Evolutionary conservation across 2,888 invertebrate species (phyloP), one percentile per base, ranked within the genome.

Genomic region (Cephus spinipes): DNA sequence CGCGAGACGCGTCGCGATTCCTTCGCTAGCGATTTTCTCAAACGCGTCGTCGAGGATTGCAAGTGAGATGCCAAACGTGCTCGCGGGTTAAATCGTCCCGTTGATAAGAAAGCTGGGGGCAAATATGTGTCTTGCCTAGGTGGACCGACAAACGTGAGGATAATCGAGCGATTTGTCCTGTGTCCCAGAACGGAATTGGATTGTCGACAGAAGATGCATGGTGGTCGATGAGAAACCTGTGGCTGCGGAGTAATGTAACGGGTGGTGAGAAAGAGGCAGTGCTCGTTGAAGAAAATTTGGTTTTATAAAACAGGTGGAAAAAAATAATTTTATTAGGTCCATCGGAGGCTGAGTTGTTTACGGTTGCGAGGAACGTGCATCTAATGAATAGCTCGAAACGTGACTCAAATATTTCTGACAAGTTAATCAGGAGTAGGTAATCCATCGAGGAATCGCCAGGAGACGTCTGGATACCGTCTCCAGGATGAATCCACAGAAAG

Each of bases 341-440:
- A 55, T 23, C 55, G 23, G 55, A 9, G 23, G 55, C 55, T 9
- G 55, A 55, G 23, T 23, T 23, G 23, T 23, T 55, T 55, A 23
- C 71, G 71, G 30, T 23, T 23, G 30, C 3, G 31, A 33, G 11
- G 31, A 33, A 71, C 31, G n/a, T 35, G 73, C 75, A 40, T 81
- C 81, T 90, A 90, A 90, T 89, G 88, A 89, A 90, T 89, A 88
- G 87, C 84, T 85, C 86, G 85, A 86, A 87, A 88, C 89, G 86
- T 90, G 90, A 90, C 89, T 90, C 85, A 86, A 85, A 85, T 83
- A 86, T 89, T 90, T 90, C 88, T 89, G 90, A 90, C 90, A 90
- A 89, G 88, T 90, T 89, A 90, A 90, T 90, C 90, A 89, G 83
- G 82, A 76, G 23, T 79, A 82, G 79, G 73, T 83, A 79, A 86